Evolutionary conservation across 2,797 vertebrate species (phyloP), one percentile per base, ranked within the genome.

Genomic region (Tachyglossus aculeatus): DNA sequence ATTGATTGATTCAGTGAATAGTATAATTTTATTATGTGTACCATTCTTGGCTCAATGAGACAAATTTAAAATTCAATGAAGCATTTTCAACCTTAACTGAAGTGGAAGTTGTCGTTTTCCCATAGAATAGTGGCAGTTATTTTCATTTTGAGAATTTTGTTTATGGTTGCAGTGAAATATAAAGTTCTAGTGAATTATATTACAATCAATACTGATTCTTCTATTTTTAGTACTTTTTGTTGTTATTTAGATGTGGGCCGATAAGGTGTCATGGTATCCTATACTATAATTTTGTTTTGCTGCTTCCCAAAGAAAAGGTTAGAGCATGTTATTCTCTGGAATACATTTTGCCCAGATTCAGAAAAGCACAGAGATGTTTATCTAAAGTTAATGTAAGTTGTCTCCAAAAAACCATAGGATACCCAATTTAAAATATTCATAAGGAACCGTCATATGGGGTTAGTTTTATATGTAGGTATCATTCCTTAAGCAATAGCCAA

Each of bases 191-290:
- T 40, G n/a, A 33, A 50, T 63, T 51, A 57, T 51, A 38, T 44
- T 73, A 64, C 53, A 51, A 15, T 68, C 36, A 55, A 65, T 51
- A 54, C 27, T 51, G 4, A 51, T 25, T 50, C 34, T 62, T 66
- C 1, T 34, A 13, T 37, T 52, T 66, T 56, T 53, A 54, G 32
- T 50, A 2, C 2, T 33, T 70, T 18, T 10, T 24, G n/a, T 39
- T 64, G 51, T 71, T 62, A 27, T 34, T 43, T 62, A 14, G 14
- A 32, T 15, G n/a, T 1, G 2, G n/a, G n/a, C n/a, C n/a, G n/a
- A n/a, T 50, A 36, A 63, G 33, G 15, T 31, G 36, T n/a, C 15
- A 22, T 9, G 41, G 5, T 34, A 53, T 47, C n/a, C 15, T 31
- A 9, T 1, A 7, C 9, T 38, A 4, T 38, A n/a, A 38, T 50